phyloP scores from a whole-genome alignment of 1,140 invertebrate genomes.

The Batillaria attramentaria region DNA sequence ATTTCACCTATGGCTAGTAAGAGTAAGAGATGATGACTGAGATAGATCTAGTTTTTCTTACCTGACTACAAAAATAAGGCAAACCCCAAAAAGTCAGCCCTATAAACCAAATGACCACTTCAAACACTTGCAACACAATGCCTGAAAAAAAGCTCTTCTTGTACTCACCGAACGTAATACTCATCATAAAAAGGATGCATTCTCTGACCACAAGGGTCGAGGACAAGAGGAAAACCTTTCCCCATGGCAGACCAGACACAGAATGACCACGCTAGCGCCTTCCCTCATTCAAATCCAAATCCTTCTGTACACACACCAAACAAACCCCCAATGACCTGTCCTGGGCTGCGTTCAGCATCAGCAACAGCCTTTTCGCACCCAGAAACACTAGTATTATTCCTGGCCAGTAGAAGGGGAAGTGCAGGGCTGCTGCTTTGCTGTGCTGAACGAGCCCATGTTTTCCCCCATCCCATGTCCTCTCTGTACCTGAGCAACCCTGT shows the following conservation, averaged over 20 bases:
- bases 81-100: too few relatives aligned
- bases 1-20: not conserved
- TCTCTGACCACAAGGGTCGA: not conserved
- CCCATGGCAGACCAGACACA: not conserved
- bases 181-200: slow-evolving; percentile 17
- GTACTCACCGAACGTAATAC: too few relatives aligned
- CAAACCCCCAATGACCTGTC: not conserved
- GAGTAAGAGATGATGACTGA: too few relatives aligned
- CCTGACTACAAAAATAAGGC: too few relatives aligned
- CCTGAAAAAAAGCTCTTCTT: too few relatives aligned
- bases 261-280: not conserved
- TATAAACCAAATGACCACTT: too few relatives aligned
- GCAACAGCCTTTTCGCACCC: too few relatives aligned
- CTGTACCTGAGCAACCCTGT: not conserved
- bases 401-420: too few relatives aligned
- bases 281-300: not conserved
- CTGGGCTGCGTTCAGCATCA: not conserved
- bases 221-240: not conserved
- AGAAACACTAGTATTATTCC: too few relatives aligned
- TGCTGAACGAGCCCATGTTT: not conserved
- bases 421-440: too few relatives aligned
- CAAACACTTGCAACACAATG: too few relatives aligned
- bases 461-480: not conserved
- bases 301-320: slow-evolving; percentile 7
- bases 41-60: too few relatives aligned